Conservation (phyloP, 2,113 vertebrate species). For the Monopterus albus region DNA sequence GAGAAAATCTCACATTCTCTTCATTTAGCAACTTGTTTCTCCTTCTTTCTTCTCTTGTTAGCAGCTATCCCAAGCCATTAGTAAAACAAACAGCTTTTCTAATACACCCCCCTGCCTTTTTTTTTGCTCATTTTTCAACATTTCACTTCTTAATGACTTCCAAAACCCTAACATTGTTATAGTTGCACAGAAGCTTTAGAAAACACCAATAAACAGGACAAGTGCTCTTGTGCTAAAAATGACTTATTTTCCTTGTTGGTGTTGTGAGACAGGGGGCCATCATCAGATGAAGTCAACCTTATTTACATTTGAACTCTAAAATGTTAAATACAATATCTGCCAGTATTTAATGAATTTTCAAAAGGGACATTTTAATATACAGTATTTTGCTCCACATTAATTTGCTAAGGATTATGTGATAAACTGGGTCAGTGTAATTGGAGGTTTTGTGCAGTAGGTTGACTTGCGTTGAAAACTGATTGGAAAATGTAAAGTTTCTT, state of each 20-base stretch:
- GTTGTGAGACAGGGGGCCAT: not conserved
- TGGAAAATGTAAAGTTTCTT: not conserved
- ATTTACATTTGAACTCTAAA: not conserved
- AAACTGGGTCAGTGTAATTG: not conserved
- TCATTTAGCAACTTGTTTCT: slow-evolving; percentile 27
- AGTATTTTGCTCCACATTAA: not conserved
- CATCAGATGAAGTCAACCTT: not conserved
- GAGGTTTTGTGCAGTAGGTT: not conserved
- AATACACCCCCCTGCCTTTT: not conserved
- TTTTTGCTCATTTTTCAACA: slow-evolving; percentile 1
- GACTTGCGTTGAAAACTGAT: not conserved
- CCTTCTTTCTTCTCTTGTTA: slow-evolving; percentile 60
- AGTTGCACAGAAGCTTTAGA: not conserved
- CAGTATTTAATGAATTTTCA: not conserved
- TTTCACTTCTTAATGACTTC: slow-evolving; percentile 23
- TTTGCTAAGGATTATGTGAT: not conserved
- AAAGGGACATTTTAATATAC: not conserved
- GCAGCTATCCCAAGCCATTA: slow-evolving; percentile 60
- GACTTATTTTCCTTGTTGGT: not conserved
- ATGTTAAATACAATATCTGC: not conserved
- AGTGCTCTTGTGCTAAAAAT: not conserved
- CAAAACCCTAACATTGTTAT: slow-evolving; percentile 14
- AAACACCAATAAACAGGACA: slow-evolving; percentile 29
- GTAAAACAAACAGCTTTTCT: slow-evolving; percentile 15
- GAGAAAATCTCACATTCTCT: slow-evolving; percentile 54